A percentile compares a stretch with the other conserved stretches of the same genome.
phyloP scores from a whole-genome alignment of 2,797 vertebrate species.

The Crocodylus rhombifer region DNA sequence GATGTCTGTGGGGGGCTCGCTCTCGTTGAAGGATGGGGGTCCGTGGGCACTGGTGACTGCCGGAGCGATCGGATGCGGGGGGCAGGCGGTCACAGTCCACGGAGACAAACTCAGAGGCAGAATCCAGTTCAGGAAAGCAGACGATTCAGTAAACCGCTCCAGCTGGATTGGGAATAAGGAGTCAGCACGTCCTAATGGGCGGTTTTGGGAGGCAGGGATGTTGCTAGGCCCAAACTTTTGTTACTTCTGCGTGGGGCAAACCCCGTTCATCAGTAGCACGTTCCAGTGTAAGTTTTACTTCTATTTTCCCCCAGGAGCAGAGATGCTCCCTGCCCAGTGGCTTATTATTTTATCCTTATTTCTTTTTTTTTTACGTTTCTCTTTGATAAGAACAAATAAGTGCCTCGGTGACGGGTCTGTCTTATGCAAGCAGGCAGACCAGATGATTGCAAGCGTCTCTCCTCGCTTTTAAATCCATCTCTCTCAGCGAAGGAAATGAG shows the following conservation, averaged over 20 bases:
- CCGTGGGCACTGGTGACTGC: too few species aligned
- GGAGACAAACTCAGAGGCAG: fast-evolving
- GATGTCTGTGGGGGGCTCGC: not conserved
- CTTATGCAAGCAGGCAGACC: not conserved
- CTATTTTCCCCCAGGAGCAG: not conserved
- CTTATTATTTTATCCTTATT: not conserved
- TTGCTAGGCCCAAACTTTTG: fast-evolving
- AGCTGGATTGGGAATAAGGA: not conserved
- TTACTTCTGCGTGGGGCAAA: fast-evolving
- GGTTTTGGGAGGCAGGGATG: fast-evolving
- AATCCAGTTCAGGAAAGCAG: not conserved
- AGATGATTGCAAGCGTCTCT: not conserved
- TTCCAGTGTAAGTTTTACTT: not conserved
- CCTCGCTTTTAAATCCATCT: not conserved
- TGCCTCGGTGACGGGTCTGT: not conserved
- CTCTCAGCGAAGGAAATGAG: not conserved
- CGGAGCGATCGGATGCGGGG: too few species aligned
- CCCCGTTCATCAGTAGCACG: fast-evolving
- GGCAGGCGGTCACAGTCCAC: too few species aligned
- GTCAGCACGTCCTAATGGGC: not conserved
- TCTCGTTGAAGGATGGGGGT: too few species aligned
- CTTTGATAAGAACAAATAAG: not conserved
- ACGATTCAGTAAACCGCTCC: not conserved
- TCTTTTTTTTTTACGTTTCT: not conserved
- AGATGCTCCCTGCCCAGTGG: not conserved